Base-by-base conservation (phyloP, 2,113 vertebrate genomes). In the Guaruba guarouba region DNA sequence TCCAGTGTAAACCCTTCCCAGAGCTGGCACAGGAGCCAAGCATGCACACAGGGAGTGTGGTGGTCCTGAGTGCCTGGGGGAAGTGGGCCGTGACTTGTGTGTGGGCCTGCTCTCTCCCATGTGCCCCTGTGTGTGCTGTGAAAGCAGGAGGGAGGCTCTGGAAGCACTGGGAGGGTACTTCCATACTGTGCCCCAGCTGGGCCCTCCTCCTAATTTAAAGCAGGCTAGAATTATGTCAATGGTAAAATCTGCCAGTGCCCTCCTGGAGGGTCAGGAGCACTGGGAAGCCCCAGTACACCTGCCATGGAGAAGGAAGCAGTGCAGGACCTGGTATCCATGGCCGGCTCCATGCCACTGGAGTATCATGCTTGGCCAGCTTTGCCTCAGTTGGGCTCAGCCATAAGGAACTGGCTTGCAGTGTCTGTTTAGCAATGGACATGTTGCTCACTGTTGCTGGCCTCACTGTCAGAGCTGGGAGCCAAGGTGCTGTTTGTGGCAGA, bases 371-470 rank as follows among this genome's bases (percentile, higher is more conserved):
- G 43, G 82, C n/a, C 25, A 4, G 66, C n/a, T 48, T 18, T 28
- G 39, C 54, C 59, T 17, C 0, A 3, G 64, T 7, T 15, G 28
- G 64, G 64, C 9, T 57, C 48, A 57, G 77, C 59, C 37, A 9
- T 0, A 1, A 41, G 74, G 41, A 25, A 6, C 0, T 2, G 7
- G 8, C 62, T 14, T 9, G 10, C 44, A 5, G 77, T 35, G 33
- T 59, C 57, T 1, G 1, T 18, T n/a, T 2, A 10, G 81, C 14
- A 1, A 22, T 1, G 43, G 67, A 67, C 43, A 12, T 0, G 14
- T 12, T 20, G 55, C 19, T 57, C 59, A 27, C 29, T 1, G 1
- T 13, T 11, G 22, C 54, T 0, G 1, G 61, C 41, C 44, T 16
- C 1, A 2, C n/a, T 37, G 4, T 82, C 51, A 17, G 66, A 25